A percentile compares a stretch with the other conserved stretches of the same genome.
Evolutionary conservation across 2,113 vertebrate species (phyloP).

Genomic region (Aythya baeri): DNA sequence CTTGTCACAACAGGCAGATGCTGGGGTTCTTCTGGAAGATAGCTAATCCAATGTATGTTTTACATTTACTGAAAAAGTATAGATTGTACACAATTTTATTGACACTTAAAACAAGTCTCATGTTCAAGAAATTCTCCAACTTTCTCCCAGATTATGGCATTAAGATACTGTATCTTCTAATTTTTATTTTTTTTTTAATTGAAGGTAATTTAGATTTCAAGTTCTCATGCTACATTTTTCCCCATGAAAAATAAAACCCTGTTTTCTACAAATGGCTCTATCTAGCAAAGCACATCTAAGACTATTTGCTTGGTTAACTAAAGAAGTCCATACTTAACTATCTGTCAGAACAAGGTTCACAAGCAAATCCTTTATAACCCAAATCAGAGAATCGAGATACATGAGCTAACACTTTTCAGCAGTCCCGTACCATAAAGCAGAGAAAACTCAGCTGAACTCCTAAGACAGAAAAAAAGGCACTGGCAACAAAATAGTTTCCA

Average conservation of each 20-base stretch:
- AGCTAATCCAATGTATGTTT: neutral
- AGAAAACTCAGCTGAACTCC: neutral
- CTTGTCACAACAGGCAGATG: neutral
- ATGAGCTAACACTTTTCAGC: neutral
- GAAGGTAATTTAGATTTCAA: neutral
- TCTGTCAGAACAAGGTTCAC: neutral
- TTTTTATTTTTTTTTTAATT: neutral
- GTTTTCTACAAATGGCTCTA: neutral
- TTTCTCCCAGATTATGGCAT: neutral
- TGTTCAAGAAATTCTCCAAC: neutral
- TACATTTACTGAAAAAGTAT: constrained; percentile 12
- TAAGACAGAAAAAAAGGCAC: neutral
- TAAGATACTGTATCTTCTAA: neutral
- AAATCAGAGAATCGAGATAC: rapidly evolving
- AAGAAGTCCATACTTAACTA: neutral
- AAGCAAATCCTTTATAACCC: neutral
- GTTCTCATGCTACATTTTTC: neutral
- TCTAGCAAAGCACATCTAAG: neutral
- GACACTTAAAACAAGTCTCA: neutral
- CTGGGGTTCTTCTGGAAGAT: neutral
- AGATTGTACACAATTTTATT: neutral
- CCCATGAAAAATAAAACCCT: neutral
- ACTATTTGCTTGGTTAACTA: neutral
- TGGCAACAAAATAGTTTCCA: neutral
- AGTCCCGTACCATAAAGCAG: neutral